A percentile compares a stretch with the other conserved stretches of the same genome.
Conservation (phyloP, 2,888 invertebrate species). For the Coecobrya sp. region DNA sequence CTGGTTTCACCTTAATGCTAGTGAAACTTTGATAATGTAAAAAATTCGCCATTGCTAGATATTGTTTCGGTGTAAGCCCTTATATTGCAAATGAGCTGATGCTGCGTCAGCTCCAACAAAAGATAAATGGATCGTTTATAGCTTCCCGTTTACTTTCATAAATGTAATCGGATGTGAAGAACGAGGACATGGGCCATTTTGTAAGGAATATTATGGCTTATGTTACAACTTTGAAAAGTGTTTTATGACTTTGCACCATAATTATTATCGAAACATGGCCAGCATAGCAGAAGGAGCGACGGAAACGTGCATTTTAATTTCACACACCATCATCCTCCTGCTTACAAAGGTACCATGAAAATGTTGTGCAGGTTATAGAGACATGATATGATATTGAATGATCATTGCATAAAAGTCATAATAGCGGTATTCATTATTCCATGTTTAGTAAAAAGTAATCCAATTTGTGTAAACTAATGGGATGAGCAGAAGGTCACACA, state of each 20-base stretch:
- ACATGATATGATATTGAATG: neutral
- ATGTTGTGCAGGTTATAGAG: neutral
- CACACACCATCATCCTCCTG: neutral
- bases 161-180: constrained; percentile 56
- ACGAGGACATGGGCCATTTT: constrained; percentile 5
- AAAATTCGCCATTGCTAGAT: neutral
- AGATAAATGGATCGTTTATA: constrained; percentile 68
- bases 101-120: neutral
- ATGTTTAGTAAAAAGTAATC: constrained; percentile 30
- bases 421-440: neutral
- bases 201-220: constrained; percentile 10
- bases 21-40: neutral
- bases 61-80: neutral
- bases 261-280: neutral
- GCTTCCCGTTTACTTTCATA: constrained; percentile 70
- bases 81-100: constrained; percentile 14
- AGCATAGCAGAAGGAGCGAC: neutral
- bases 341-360: neutral
- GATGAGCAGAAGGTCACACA: neutral
- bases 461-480: constrained; percentile 30
- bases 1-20: neutral
- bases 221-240: constrained; percentile 23
- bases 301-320: constrained; percentile 13
- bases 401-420: neutral
- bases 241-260: constrained; percentile 55